phyloP scores from a whole-genome alignment of 1,140 invertebrate species.

The Eubasilissa regina region DNA sequence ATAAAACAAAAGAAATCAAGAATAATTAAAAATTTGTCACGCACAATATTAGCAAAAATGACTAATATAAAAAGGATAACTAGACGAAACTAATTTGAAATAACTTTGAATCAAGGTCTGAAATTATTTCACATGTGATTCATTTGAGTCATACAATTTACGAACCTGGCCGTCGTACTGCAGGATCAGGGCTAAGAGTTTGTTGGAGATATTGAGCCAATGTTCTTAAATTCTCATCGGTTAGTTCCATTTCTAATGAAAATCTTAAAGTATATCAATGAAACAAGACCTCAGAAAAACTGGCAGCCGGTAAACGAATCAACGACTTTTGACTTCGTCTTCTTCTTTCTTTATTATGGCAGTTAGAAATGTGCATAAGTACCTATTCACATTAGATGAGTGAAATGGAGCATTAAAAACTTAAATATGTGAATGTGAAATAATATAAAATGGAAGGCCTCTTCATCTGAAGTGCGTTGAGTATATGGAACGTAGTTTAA shows the following conservation, averaged over 20 bases:
- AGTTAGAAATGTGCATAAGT: no score
- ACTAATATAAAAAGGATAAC: not conserved
- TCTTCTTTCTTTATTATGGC: slow-evolving; percentile 5
- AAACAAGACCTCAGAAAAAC: not conserved
- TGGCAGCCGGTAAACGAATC: slow-evolving; percentile 14
- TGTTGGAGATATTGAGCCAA: slow-evolving; percentile 89
- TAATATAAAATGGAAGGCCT: no score
- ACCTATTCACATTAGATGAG: no score
- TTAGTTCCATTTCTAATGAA: slow-evolving; percentile 81
- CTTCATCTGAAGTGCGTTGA: no score
- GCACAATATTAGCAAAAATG: slow-evolving; percentile 13
- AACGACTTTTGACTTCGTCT: slow-evolving; percentile 33
- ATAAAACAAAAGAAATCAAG: no score
- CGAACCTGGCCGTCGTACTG: slow-evolving; percentile 87
- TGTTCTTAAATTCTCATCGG: slow-evolving; percentile 85
- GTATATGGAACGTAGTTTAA: no score
- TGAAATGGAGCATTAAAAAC: no score
- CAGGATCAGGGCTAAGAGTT: slow-evolving; percentile 89
- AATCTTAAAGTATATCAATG: not conserved
- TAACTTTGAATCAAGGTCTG: slow-evolving; percentile 9
- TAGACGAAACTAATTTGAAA: slow-evolving; percentile 3
- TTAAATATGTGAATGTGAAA: no score
- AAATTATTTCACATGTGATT: slow-evolving; percentile 21
- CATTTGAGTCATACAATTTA: slow-evolving; percentile 54
- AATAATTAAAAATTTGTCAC: not conserved